phyloP scores from a whole-genome alignment of 2,797 vertebrate species.

The Sternarchorhynchus goeldii region DNA sequence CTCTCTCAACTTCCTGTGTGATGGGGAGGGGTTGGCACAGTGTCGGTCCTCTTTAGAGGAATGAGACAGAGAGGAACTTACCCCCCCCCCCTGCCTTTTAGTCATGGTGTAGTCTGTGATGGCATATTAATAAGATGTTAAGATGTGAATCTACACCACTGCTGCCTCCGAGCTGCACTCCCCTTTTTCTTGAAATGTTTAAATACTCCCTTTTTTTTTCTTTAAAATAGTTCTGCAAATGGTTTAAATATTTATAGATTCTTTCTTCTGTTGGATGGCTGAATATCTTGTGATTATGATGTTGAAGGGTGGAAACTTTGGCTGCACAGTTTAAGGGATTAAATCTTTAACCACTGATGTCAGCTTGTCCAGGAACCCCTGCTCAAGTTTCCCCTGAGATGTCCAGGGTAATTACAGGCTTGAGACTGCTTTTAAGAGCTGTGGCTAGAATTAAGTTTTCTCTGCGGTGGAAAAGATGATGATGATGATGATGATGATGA shows the following conservation, averaged over 20 bases:
- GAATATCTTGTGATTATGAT: background rate
- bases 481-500: background rate
- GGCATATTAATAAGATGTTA: no score
- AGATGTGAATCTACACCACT: no score
- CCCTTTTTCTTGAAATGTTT: no score
- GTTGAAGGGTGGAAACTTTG: constrained; percentile 25
- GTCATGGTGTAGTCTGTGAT: no score
- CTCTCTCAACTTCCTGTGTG: background rate
- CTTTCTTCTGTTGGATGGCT: background rate
- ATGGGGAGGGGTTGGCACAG: background rate
- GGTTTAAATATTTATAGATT: background rate
- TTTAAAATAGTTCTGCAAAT: background rate
- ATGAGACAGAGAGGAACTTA: background rate
- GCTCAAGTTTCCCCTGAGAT: constrained; percentile 19
- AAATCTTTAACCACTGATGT: constrained; percentile 37
- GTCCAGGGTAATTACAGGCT: background rate
- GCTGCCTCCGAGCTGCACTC: no score
- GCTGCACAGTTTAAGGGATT: constrained; percentile 44
- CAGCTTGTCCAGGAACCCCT: constrained; percentile 34
- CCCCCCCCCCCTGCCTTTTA: no score
- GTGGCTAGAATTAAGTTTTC: constrained; percentile 7
- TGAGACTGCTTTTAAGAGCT: background rate
- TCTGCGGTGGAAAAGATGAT: background rate
- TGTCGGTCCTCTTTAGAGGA: background rate
- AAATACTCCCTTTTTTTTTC: background rate